phyloP scores from a whole-genome alignment of 2,797 vertebrate genomes.

The Masticophis lateralis region DNA sequence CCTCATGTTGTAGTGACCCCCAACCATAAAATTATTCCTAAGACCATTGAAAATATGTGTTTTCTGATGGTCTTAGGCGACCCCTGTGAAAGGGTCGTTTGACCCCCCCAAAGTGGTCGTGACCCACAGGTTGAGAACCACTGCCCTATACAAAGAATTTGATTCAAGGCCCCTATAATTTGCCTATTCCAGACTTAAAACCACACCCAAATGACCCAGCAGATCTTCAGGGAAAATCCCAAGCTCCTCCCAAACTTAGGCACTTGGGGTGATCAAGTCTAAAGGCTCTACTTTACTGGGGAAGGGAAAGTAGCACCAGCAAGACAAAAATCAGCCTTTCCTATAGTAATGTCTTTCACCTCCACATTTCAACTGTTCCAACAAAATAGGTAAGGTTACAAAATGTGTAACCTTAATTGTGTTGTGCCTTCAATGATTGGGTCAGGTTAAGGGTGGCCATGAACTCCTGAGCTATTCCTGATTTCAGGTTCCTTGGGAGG shows the following conservation, averaged over 20 bases:
- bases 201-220: background rate
- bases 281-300: background rate
- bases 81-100: too few species aligned
- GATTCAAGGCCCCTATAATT: background rate
- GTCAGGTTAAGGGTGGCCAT: background rate
- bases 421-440: background rate
- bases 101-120: too few species aligned
- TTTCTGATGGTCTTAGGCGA: too few species aligned
- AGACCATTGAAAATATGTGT: too few species aligned
- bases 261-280: background rate
- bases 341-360: background rate
- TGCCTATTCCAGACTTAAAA: background rate
- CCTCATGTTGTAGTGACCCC: too few species aligned
- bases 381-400: background rate
- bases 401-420: background rate
- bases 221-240: background rate
- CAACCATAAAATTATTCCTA: too few species aligned
- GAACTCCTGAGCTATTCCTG: background rate
- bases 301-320: background rate
- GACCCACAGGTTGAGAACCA: too few species aligned
- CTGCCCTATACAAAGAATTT: background rate
- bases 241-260: background rate
- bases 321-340: background rate
- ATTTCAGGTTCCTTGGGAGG: background rate
- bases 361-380: background rate